Evolutionary conservation across 2,797 vertebrate genomes (phyloP).

Genomic region (Acanthornis magna): DNA sequence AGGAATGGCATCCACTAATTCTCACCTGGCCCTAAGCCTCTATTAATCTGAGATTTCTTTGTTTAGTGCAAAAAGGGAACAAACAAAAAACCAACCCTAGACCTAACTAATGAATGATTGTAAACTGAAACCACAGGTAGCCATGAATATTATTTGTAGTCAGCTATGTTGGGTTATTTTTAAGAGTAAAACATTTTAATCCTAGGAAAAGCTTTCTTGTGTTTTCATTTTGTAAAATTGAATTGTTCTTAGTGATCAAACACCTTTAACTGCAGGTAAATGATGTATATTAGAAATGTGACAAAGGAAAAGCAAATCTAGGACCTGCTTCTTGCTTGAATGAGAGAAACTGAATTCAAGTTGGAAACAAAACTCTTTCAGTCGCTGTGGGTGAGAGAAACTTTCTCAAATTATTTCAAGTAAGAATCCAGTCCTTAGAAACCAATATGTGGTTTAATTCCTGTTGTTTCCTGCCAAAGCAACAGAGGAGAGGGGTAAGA

Average conservation of each 20-base stretch:
- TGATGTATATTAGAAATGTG: background rate
- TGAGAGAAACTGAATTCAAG: background rate
- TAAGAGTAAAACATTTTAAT: background rate
- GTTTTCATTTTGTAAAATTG: background rate
- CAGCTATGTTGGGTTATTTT: background rate
- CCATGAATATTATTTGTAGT: background rate
- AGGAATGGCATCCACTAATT: background rate
- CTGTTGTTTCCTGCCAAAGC: background rate
- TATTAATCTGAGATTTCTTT: background rate
- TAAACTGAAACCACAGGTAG: background rate
- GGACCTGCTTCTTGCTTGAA: background rate
- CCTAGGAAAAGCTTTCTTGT: background rate
- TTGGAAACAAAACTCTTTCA: background rate
- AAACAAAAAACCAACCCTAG: background rate
- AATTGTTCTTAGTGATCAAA: background rate
- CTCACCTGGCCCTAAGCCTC: background rate
- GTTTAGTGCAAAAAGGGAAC: background rate
- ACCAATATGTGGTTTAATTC: background rate
- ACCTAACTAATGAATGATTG: background rate
- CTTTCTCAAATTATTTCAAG: background rate
- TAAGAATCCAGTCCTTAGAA: background rate
- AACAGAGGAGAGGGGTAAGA: background rate
- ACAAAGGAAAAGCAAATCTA: background rate
- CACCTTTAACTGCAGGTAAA: background rate
- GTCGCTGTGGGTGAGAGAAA: background rate